Evolutionary conservation across 2,797 vertebrate genomes (phyloP).

Genomic region (Eidolon dupreanum): DNA sequence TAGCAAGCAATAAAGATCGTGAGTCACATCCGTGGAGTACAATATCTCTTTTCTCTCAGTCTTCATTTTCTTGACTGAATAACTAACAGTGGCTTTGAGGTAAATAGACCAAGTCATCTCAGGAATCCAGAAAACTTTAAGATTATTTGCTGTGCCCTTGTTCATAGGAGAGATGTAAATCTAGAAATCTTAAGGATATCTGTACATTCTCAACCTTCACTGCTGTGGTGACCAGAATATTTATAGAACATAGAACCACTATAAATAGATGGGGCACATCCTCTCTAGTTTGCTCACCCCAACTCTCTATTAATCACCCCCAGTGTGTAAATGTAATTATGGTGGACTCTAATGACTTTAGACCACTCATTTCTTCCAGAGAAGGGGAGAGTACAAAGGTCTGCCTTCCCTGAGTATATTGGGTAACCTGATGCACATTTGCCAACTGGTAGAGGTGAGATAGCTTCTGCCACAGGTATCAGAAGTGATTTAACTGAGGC

Average conservation of each 20-base stretch:
- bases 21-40: not conserved
- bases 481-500: not conserved
- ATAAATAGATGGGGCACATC: not conserved
- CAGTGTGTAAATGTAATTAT: not conserved
- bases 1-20: not conserved
- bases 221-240: not conserved
- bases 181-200: not conserved
- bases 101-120: not conserved
- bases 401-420: not conserved
- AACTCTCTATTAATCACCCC: not conserved
- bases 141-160: not conserved
- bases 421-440: not conserved
- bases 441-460: not conserved
- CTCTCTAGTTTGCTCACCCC: not conserved
- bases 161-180: not conserved
- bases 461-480: not conserved
- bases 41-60: not conserved
- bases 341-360: not conserved
- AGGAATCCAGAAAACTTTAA: not conserved
- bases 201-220: not conserved
- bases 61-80: not conserved
- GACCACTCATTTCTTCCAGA: not conserved
- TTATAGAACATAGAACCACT: not conserved
- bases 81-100: not conserved
- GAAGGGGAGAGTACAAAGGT: not conserved